Evolutionary conservation across 2,888 invertebrate species (phyloP).

Genomic region (Spisula solida): DNA sequence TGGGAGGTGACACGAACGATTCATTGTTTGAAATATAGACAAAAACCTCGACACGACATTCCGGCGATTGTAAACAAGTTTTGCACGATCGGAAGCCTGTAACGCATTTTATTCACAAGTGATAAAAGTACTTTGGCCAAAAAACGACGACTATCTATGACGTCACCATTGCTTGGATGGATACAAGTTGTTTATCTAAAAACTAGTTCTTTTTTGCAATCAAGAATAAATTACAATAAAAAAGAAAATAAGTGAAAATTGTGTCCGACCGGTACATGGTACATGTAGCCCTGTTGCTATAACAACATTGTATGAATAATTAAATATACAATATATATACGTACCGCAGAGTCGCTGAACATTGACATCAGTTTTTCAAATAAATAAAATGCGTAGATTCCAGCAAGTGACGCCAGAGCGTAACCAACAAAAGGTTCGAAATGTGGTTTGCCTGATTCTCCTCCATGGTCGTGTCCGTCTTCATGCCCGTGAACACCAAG

Average conservation of each 20-base stretch:
- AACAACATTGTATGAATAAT: too few relatives aligned
- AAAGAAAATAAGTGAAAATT: too few relatives aligned
- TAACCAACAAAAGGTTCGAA: conserved; percentile 76
- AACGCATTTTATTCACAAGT: neutral
- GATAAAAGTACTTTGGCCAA: neutral
- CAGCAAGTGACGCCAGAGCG: conserved; percentile 74
- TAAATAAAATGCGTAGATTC: conserved; percentile 77
- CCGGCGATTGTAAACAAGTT: neutral
- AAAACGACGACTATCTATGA: too few relatives aligned
- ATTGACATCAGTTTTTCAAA: conserved; percentile 73
- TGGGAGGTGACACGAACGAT: neutral
- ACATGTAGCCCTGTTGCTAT: too few relatives aligned
- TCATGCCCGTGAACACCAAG: conserved; percentile 76
- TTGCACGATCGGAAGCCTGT: neutral
- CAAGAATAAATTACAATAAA: too few relatives aligned
- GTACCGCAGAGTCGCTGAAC: conserved; percentile 2
- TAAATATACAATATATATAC: neutral
- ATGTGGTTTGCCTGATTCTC: conserved; percentile 47
- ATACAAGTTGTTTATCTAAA: too few relatives aligned
- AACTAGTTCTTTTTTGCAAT: too few relatives aligned
- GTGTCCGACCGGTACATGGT: too few relatives aligned
- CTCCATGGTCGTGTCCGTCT: conserved; percentile 66
- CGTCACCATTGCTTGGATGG: too few relatives aligned
- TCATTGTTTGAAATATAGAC: neutral
- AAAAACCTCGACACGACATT: neutral